Conservation (phyloP, 2,888 invertebrate genomes). For the Geophilus truncorum region DNA sequence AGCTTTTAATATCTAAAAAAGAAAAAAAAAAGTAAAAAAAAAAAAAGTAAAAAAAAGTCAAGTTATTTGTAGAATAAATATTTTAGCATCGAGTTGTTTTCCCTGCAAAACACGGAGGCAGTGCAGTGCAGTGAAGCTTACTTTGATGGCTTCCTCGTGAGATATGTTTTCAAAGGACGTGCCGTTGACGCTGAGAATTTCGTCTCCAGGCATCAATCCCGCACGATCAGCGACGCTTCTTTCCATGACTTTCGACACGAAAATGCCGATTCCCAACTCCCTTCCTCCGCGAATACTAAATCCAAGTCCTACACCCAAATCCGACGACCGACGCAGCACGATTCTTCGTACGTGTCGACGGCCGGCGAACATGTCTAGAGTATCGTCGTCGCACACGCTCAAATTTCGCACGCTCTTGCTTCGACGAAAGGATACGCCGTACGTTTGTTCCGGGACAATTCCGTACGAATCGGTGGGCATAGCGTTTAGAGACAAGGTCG, state of each 20-base stretch:
- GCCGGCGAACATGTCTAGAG: background rate
- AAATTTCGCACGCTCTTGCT: slow-evolving; percentile 32
- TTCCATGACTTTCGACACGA: slow-evolving; percentile 85
- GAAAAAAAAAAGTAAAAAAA: background rate
- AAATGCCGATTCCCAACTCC: slow-evolving; percentile 52
- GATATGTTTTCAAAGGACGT: slow-evolving; percentile 87
- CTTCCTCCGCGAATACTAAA: slow-evolving; percentile 37
- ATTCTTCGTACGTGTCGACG: slow-evolving; percentile 25
- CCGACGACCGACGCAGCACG: slow-evolving; percentile 15
- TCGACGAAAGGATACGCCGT: slow-evolving; percentile 13
- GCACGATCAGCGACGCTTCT: slow-evolving; percentile 83
- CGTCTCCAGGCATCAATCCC: slow-evolving; percentile 84
- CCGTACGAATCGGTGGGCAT: background rate
- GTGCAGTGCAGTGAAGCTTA: slow-evolving; percentile 45
- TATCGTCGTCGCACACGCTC: slow-evolving; percentile 19
- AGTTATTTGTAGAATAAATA: no score
- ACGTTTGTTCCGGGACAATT: background rate
- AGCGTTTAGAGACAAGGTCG: slow-evolving; percentile 25
- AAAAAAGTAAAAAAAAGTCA: slow-evolving; percentile 4
- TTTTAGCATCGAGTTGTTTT: background rate
- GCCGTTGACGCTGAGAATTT: slow-evolving; percentile 90
- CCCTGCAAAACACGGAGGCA: no score
- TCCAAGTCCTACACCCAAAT: slow-evolving; percentile 34
- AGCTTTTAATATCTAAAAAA: slow-evolving; percentile 44
- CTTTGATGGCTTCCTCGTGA: slow-evolving; percentile 88